Evolutionary conservation across 2,888 invertebrate genomes (phyloP).

Genomic region (Emesis furor): DNA sequence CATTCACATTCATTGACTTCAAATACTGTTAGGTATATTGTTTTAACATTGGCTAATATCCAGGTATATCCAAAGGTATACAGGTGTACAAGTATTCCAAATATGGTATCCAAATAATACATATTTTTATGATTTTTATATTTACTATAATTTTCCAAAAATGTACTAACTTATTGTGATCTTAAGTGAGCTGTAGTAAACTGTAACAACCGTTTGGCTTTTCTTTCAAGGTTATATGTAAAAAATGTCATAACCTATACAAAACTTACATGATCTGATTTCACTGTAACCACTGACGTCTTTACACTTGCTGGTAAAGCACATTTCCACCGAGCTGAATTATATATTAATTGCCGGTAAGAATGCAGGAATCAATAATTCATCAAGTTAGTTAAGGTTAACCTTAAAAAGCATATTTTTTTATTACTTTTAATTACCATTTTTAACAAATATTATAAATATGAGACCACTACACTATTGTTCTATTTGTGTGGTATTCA

Average conservation of each 20-base stretch:
- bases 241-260: conserved; percentile 4
- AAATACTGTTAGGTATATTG: too few relatives aligned
- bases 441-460: conserved; percentile 18
- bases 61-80: too few relatives aligned
- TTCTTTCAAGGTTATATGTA: conserved; percentile 29
- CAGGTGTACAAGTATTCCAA: too few relatives aligned
- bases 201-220: not conserved
- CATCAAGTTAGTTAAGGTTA: conserved; percentile 80
- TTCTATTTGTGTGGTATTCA: not conserved
- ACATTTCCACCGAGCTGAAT: conserved; percentile 88
- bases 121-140: too few relatives aligned
- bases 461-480: not conserved
- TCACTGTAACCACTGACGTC: conserved; percentile 80
- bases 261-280: conserved; percentile 84
- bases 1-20: too few relatives aligned
- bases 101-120: too few relatives aligned
- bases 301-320: conserved; percentile 84
- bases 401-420: conserved; percentile 78
- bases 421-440: conserved; percentile 26
- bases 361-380: conserved; percentile 85
- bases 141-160: too few relatives aligned
- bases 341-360: conserved; percentile 88
- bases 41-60: too few relatives aligned
- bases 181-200: not conserved
- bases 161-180: too few relatives aligned